A percentile compares a stretch with the other conserved stretches of the same genome.
Evolutionary conservation across 35 echinoderm and acorn worm species (phyloP).

Genomic region (Holothuria glaberrima): DNA sequence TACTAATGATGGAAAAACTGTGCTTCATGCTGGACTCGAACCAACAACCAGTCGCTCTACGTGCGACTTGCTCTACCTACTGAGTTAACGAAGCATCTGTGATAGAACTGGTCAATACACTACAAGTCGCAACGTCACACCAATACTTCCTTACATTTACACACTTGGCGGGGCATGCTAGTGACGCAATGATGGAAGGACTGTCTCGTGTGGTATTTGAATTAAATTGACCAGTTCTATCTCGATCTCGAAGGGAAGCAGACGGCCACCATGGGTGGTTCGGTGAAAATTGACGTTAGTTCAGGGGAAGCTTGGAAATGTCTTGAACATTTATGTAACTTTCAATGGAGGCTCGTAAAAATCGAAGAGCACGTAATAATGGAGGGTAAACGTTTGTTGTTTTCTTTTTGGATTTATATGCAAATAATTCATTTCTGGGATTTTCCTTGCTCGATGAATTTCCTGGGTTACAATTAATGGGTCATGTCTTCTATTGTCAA

Average conservation of each 20-base stretch:
- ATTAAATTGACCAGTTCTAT: too few species aligned
- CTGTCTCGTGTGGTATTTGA: too few species aligned
- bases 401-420: constrained; percentile 47
- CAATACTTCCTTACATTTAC: too few species aligned
- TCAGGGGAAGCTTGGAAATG: neutral
- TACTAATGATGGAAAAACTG: too few species aligned
- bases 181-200: too few species aligned
- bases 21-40: too few species aligned
- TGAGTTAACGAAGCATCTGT: too few species aligned
- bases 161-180: too few species aligned
- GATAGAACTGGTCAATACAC: too few species aligned
- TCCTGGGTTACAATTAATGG: neutral
- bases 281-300: neutral
- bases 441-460: neutral
- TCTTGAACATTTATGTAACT: constrained; percentile 1
- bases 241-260: neutral
- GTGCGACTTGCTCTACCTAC: too few species aligned
- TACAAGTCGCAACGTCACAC: too few species aligned
- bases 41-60: too few species aligned
- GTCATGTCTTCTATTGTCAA: neutral
- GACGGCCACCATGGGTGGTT: neutral
- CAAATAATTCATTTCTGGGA: neutral
- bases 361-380: neutral
- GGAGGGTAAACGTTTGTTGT: neutral
- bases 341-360: neutral